Evolutionary conservation across 2,113 vertebrate genomes (phyloP).

Genomic region (Vimba vimba): DNA sequence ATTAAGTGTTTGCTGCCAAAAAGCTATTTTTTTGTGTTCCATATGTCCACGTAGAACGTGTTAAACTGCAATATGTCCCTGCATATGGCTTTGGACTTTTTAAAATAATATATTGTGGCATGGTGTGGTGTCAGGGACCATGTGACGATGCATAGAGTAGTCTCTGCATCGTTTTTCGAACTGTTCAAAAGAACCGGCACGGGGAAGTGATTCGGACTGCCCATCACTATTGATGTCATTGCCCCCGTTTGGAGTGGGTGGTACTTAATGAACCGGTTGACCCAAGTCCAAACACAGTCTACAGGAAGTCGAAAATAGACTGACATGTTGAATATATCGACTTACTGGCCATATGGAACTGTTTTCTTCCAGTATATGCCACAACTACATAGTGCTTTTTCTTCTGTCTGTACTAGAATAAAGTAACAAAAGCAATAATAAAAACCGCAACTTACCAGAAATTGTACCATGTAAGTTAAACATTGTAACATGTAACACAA

Average conservation of each 20-base stretch:
- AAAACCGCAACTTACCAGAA: no score
- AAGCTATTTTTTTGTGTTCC: no score
- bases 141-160: background rate
- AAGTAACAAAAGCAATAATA: background rate
- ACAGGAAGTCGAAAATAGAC: constrained; percentile 22
- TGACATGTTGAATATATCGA: constrained; percentile 23
- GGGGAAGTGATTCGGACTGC: background rate
- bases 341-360: background rate
- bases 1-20: no score
- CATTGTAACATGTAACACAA: no score
- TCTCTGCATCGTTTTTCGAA: background rate
- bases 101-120: background rate
- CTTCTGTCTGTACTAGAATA: background rate
- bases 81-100: background rate
- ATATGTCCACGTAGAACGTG: background rate
- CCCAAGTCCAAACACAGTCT: constrained; percentile 43
- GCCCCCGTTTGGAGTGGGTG: constrained; percentile 4
- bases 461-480: no score
- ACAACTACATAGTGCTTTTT: background rate
- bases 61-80: background rate
- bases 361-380: background rate
- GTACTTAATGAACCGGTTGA: constrained; percentile 47
- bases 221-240: constrained; percentile 26
- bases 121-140: background rate
- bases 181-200: background rate